phyloP scores from a whole-genome alignment of 1,140 invertebrate genomes.

The Aradophagus sp. region DNA sequence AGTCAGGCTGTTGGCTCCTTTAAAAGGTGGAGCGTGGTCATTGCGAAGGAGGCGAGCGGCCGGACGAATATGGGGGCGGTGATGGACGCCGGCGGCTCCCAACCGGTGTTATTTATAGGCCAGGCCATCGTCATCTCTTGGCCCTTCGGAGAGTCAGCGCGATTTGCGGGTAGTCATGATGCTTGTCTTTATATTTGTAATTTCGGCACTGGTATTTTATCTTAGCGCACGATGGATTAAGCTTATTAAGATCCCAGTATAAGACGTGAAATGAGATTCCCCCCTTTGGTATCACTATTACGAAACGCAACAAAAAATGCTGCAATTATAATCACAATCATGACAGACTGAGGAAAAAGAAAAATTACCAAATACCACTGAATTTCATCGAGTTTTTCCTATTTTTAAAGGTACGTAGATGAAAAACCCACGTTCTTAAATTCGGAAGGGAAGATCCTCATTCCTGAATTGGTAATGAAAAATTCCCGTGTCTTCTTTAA shows the following conservation, averaged over 20 bases:
- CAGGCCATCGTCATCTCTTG: slow-evolving; percentile 57
- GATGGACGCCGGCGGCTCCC: slow-evolving; percentile 67
- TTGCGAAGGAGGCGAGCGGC: slow-evolving; percentile 45
- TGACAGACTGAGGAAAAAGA: no score
- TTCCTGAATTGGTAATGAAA: no score
- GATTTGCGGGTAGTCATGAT: slow-evolving; percentile 51
- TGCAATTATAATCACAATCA: no score
- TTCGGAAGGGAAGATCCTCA: no score
- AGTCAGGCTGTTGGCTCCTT: slow-evolving; percentile 30
- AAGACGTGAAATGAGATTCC: slow-evolving; percentile 37
- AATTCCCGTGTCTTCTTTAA: no score
- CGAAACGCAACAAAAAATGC: no score
- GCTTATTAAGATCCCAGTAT: slow-evolving; percentile 38
- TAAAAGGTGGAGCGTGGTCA: slow-evolving; percentile 34
- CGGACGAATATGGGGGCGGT: slow-evolving; percentile 65
- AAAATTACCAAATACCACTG: no score
- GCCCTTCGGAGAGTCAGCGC: slow-evolving; percentile 38
- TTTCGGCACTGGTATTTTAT: slow-evolving; percentile 48
- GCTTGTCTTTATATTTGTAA: slow-evolving; percentile 55
- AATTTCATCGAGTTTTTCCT: no score
- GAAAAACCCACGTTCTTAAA: no score
- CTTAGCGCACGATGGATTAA: slow-evolving; percentile 45
- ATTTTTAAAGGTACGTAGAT: no score
- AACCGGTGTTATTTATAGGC: slow-evolving; percentile 65
- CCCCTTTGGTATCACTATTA: no score